Conservation (phyloP, 2,797 vertebrate genomes). For the Pagetopsis macropterus region DNA sequence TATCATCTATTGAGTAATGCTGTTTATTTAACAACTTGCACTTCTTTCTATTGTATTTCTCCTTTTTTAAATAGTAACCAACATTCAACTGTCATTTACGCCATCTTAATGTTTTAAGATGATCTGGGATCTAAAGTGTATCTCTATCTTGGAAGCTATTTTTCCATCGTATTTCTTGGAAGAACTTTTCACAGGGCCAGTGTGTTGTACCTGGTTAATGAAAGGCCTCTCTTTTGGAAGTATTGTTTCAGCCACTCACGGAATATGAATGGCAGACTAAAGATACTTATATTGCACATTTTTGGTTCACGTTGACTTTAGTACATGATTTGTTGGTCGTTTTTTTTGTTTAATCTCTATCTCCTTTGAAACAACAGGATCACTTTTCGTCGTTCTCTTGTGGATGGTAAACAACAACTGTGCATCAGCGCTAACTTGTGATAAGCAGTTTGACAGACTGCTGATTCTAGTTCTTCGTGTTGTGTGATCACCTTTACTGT, state of each 20-base stretch:
- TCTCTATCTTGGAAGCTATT: not conserved
- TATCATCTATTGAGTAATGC: slow-evolving; percentile 18
- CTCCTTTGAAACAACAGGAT: too few relatives aligned
- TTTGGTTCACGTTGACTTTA: not conserved
- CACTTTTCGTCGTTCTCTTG: too few relatives aligned
- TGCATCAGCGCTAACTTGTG: not conserved
- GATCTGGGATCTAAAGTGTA: too few relatives aligned
- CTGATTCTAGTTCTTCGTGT: too few relatives aligned
- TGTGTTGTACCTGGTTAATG: not conserved
- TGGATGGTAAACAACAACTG: not conserved
- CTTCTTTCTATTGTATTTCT: not conserved
- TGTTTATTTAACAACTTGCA: slow-evolving; percentile 35
- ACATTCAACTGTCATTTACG: slow-evolving; percentile 27
- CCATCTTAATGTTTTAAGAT: not conserved
- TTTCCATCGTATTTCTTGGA: not conserved
- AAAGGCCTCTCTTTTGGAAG: not conserved
- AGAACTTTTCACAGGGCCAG: not conserved
- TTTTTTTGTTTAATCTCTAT: too few relatives aligned
- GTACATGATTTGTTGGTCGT: too few relatives aligned
- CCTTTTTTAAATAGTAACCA: not conserved
- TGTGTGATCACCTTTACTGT: too few relatives aligned
- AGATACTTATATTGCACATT: not conserved
- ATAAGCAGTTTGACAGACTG: not conserved
- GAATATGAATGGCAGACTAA: not conserved
- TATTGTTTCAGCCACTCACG: not conserved